These are phyloP conservation scores for Gobio gobio DNA, from an alignment of 2,113 vertebrate genomes.

Conservation along the genomic window DNA sequence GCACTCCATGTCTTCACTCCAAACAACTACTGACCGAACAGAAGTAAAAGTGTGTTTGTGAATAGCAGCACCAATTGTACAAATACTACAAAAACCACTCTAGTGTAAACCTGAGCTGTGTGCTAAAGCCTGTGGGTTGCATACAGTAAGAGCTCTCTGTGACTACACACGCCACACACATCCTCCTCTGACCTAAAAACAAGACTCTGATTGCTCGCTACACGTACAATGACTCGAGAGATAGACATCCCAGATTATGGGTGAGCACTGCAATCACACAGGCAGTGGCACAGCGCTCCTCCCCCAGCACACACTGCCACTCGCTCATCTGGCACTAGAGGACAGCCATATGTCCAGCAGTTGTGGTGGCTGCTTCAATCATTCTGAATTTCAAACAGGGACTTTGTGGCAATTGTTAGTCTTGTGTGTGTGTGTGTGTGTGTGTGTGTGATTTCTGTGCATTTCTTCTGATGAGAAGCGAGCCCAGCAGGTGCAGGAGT, in stretches of 20 bases:
- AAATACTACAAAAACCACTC: background rate
- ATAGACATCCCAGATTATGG: constrained; percentile 39
- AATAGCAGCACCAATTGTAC: background rate
- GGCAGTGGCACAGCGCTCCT: background rate
- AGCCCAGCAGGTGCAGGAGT: constrained; percentile 2
- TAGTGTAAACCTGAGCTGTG: background rate
- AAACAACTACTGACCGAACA: background rate
- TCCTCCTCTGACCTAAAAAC: constrained; percentile 45
- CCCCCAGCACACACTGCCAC: constrained; percentile 13
- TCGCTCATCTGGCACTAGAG: constrained; percentile 27
- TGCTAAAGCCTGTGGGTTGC: constrained; percentile 2
- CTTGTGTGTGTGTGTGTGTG: too few relatives aligned
- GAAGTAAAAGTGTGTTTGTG: background rate
- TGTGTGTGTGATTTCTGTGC: background rate
- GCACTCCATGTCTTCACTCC: background rate
- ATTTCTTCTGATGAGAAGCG: constrained; percentile 1
- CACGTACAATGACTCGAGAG: constrained; percentile 9
- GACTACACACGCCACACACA: constrained; percentile 10
- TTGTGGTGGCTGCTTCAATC: constrained; percentile 14
- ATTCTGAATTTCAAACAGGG: constrained; percentile 17
- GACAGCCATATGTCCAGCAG: constrained; percentile 29
- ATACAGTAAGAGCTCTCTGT: constrained; percentile 9
- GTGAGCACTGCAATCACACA: constrained; percentile 27
- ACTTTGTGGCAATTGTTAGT: background rate
- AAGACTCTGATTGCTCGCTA: background rate